These are phyloP conservation scores for Rhabdornis inornatus DNA, from an alignment of 2,113 vertebrate genomes.

Conservation along the genomic window DNA sequence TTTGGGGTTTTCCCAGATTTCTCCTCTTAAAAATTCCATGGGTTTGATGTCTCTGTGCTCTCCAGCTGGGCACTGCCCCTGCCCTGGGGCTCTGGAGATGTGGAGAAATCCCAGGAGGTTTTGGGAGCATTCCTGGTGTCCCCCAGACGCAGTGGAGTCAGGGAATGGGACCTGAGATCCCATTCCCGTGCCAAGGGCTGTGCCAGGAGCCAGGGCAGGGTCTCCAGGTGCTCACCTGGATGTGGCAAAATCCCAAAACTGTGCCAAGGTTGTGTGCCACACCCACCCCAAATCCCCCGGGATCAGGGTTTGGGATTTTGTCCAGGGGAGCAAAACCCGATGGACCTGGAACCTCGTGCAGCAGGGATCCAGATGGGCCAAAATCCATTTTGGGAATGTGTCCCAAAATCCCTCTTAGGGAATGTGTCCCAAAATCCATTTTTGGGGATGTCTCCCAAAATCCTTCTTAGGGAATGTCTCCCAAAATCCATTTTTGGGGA, in stretches of 20 bases:
- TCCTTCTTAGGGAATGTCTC: no score
- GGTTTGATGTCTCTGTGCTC: neutral
- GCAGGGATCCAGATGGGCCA: no score
- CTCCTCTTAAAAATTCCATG: neutral
- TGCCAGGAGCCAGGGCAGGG: rapidly evolving
- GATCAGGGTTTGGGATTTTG: no score
- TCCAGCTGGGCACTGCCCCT: neutral
- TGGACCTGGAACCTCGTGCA: rapidly evolving
- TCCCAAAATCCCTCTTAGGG: neutral
- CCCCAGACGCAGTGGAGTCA: rapidly evolving
- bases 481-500: no score
- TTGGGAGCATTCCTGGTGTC: neutral
- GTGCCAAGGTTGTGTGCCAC: neutral
- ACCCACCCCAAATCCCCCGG: neutral
- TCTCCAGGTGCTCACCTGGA: neutral
- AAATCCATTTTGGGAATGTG: no score
- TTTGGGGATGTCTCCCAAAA: no score
- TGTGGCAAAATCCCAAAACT: rapidly evolving
- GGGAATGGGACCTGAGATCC: neutral
- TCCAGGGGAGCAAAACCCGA: neutral
- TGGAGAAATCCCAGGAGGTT: neutral
- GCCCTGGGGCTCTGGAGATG: neutral
- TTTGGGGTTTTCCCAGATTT: neutral
- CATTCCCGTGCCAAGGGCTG: neutral
- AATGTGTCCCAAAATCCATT: no score